phyloP scores from a whole-genome alignment of 2,113 vertebrate genomes.

The Epinephelus fuscoguttatus region DNA sequence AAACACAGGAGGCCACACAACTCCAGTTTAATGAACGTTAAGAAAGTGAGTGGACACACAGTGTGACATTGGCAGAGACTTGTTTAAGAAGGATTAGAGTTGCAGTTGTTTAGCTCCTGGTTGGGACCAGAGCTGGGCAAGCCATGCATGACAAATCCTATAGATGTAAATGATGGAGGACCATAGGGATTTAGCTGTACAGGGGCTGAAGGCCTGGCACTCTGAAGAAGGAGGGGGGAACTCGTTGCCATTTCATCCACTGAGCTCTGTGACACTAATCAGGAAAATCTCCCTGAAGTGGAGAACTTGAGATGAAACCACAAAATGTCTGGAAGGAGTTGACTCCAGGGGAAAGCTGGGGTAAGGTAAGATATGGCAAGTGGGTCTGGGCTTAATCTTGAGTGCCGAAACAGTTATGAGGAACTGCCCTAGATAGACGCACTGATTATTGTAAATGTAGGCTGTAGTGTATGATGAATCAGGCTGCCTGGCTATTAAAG shows the following conservation, averaged over 20 bases:
- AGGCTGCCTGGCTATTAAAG: slow-evolving; percentile 47
- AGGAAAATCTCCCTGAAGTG: slow-evolving; percentile 74
- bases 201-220: slow-evolving; percentile 38
- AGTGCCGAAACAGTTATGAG: slow-evolving; percentile 50
- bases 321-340: slow-evolving; percentile 69
- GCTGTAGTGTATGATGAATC: slow-evolving; percentile 52
- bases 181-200: slow-evolving; percentile 34
- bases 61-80: slow-evolving; percentile 63
- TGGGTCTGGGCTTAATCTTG: slow-evolving; percentile 55
- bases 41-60: slow-evolving; percentile 69
- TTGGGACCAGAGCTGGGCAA: slow-evolving; percentile 35
- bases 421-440: slow-evolving; percentile 59
- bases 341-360: slow-evolving; percentile 47
- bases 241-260: slow-evolving; percentile 52
- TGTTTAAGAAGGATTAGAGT: slow-evolving; percentile 75
- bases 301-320: slow-evolving; percentile 73
- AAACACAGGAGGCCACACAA: slow-evolving; percentile 40
- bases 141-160: slow-evolving; percentile 70
- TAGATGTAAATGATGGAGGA: slow-evolving; percentile 62
- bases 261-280: slow-evolving; percentile 71
- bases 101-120: slow-evolving; percentile 70
- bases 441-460: slow-evolving; percentile 63
- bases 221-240: background rate
- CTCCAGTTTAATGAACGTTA: slow-evolving; percentile 60
- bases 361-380: slow-evolving; percentile 62